These are phyloP conservation scores for Meda fulgida DNA, from an alignment of 2,797 vertebrate species.

Conservation along the genomic window DNA sequence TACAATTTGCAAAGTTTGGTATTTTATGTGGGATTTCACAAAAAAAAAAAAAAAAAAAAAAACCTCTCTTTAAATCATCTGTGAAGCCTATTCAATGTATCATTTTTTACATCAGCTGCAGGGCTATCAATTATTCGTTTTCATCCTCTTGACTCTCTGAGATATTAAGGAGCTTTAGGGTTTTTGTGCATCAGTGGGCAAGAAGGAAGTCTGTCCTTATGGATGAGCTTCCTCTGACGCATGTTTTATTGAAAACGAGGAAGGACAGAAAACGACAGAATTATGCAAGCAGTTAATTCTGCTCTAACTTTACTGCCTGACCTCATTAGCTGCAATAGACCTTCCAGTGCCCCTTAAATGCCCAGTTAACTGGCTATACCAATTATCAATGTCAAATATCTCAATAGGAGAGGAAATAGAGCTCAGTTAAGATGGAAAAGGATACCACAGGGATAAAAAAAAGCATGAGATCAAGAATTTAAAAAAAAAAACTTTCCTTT, in stretches of 20 bases:
- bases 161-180: constrained; percentile 15
- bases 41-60: neutral
- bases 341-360: constrained; percentile 64
- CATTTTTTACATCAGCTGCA: constrained; percentile 31
- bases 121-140: constrained; percentile 51
- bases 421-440: constrained; percentile 51
- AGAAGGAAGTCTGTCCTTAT: constrained; percentile 20
- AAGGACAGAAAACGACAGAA: constrained; percentile 51
- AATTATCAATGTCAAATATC: constrained; percentile 63
- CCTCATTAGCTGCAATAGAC: constrained; percentile 66
- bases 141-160: constrained; percentile 19
- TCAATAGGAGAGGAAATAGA: constrained; percentile 45
- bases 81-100: constrained; percentile 39
- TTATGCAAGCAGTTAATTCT: constrained; percentile 66
- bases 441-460: neutral
- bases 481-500: neutral
- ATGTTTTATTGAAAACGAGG: constrained; percentile 49
- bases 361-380: constrained; percentile 62
- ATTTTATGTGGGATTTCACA: neutral
- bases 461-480: neutral
- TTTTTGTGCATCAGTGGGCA: constrained; percentile 26
- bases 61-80: neutral
- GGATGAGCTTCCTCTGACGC: constrained; percentile 15
- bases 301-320: constrained; percentile 63
- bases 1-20: neutral